Base-by-base conservation (phyloP, 1,140 invertebrate species). In the Drosophila sulfurigaster region DNA sequence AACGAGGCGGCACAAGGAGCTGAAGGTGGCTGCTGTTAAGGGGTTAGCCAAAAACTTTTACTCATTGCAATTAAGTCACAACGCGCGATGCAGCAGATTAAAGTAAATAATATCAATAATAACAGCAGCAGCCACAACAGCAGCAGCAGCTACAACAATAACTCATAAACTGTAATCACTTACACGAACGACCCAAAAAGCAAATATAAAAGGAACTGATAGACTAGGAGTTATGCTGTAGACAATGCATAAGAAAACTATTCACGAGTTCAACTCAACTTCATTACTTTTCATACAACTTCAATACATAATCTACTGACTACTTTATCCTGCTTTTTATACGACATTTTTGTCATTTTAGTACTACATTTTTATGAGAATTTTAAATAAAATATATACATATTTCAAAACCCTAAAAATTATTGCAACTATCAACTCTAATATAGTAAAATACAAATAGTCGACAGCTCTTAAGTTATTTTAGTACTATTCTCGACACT, bases 121-220 rank as follows among this genome's bases (percentile, higher is more conserved):
- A 77, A 77, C 52, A 63, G 46, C 68, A 52, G 15, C 66, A 32
- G 32, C 32, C 72, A 76, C 51, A 62, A 32, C 67, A 43, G 8
- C 38, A 38, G 49, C 28, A 38, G 10, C 43, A 58, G 15, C 46
- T 48, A 28, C 75, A 68, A 87, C 80, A 80, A 88, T 78, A 87
- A 87, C 77, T 87, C 83, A 88, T 88, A 83, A 83, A 81, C 77
- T 82, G 85, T 83, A 87, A 87, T 88, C 83, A 87, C 83, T 87
- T 83, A 88, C 71, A 51, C 20, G 52, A 13, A 38, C 38, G 52
- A 57, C 30, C n/a, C 66, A 35, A 68, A 66, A 70, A 43, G 46
- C 45, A 87, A 10, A 10, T 7, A 13, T 6, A 4, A 15, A 5
- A 52, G 13, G 10, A 8, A 0, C 1, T 56, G 35, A 15, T 3